Conservation (phyloP, 2,113 vertebrate species). For the Calyptommatus sinebrachiatus region DNA sequence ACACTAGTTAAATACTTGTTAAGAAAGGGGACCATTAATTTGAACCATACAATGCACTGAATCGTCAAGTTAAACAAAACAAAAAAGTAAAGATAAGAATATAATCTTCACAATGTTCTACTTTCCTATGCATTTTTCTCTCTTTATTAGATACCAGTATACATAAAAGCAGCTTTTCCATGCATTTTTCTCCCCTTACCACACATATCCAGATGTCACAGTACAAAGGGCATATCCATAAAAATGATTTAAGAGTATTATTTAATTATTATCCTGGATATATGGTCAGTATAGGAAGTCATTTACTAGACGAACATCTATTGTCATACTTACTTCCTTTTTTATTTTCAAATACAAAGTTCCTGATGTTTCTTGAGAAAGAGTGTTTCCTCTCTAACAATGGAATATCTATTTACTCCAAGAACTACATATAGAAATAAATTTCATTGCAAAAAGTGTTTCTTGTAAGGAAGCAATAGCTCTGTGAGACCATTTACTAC, state of each 20-base stretch:
- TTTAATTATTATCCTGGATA: neutral
- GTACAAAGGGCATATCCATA: neutral
- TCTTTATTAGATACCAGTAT: neutral
- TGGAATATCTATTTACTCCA: constrained; percentile 18
- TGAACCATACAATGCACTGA: constrained; percentile 93
- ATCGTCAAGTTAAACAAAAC: constrained; percentile 79
- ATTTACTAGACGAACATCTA: neutral
- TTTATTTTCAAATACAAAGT: constrained; percentile 18
- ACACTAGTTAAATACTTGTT: constrained; percentile 90
- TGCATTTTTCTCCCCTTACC: neutral
- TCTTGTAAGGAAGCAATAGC: constrained; percentile 10
- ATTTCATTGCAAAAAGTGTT: neutral
- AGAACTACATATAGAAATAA: constrained; percentile 7
- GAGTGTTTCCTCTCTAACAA: neutral
- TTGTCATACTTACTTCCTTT: neutral
- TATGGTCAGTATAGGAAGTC: constrained; percentile 15
- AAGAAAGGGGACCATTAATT: constrained; percentile 76
- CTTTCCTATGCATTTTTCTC: constrained; percentile 11
- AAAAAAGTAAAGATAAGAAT: constrained; percentile 73
- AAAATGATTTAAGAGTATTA: neutral
- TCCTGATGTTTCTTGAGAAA: constrained; percentile 6
- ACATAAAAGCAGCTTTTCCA: neutral
- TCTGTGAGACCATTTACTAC: neutral
- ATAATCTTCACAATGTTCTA: constrained; percentile 84
- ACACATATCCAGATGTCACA: neutral